Base-by-base conservation (phyloP, 2,797 vertebrate species). In the Anableps anableps region DNA sequence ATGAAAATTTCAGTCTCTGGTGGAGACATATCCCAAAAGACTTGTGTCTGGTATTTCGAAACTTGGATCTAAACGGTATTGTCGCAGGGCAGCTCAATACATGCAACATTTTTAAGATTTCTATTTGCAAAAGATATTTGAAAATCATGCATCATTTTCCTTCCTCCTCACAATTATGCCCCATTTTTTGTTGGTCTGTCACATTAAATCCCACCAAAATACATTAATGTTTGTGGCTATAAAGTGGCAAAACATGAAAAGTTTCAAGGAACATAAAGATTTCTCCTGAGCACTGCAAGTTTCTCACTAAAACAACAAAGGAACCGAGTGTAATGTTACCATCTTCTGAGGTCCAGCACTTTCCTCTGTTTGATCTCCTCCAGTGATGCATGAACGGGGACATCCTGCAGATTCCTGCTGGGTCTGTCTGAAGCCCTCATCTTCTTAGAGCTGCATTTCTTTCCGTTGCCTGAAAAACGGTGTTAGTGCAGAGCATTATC, bases 281-380 rank as follows among this genome's bases (percentile, higher is more conserved):
- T 58, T n/a, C 55, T 58, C 9, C 55, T 13, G 13, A 43, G 23
- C 41, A 14, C 68, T 45, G 16, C n/a, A n/a, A 23, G 9, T 23
- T 48, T 38, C 14, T n/a, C 6, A 23, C 34, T 8, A 41, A 38
- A 14, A 43, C 26, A 23, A 55, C 31, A 58, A 23, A 36, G 19
- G 9, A 66, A 66, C 64, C 10, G 36, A 68, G 36, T 6, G 9
- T 43, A 79, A 48, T 21, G 19, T 85, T 92, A 99, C 99, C 99
- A 99, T 97, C 99, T 96, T 29, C 98, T 94, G 75, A 99, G 97
- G 89, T 99, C 98, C 36, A 99, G 91, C 45, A 99, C 98, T 95
- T 99, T 99, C 66, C 98, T 97, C 88, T 99, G 97, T 80, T 97
- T 98, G 89, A 99, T 95, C 0, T 99, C 99, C 85, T 99, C 98